A percentile compares a stretch with the other conserved stretches of the same genome.
phyloP scores from a whole-genome alignment of 2,888 invertebrate genomes.

The Drosophila sordidula region DNA sequence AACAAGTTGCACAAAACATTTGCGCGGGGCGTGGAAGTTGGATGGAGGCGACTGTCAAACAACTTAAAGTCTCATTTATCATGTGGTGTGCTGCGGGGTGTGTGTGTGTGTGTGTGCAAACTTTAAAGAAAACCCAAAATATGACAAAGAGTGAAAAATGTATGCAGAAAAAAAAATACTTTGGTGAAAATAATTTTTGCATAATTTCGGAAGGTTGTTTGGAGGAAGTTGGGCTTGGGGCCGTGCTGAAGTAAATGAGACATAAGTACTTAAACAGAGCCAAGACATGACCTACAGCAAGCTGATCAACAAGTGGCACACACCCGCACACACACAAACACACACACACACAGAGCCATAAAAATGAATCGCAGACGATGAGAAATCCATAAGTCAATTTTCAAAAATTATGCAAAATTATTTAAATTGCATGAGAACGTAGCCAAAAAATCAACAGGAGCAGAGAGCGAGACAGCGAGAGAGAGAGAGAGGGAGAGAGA shows the following conservation, averaged over 20 bases:
- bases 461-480: conserved; percentile 15
- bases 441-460: conserved; percentile 75
- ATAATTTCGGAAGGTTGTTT: conserved; percentile 58
- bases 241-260: conserved; percentile 43
- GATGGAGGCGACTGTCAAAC: conserved; percentile 67
- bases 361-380: conserved; percentile 75
- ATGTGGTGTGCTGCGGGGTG: conserved; percentile 51
- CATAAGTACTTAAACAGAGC: conserved; percentile 51
- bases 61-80: conserved; percentile 84
- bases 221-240: neutral
- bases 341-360: conserved; percentile 43
- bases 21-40: conserved; percentile 5
- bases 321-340: conserved; percentile 20
- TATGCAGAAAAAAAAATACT: conserved; percentile 59
- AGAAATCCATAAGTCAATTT: conserved; percentile 82
- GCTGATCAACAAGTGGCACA: conserved; percentile 72
- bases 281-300: conserved; percentile 83
- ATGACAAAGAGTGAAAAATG: conserved; percentile 40
- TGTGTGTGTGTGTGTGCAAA: conserved; percentile 38
- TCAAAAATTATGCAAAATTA: conserved; percentile 84
- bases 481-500: conserved; percentile 7
- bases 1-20: conserved; percentile 59
- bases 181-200: conserved; percentile 71
- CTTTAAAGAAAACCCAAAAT: conserved; percentile 53
- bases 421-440: conserved; percentile 80